A percentile compares a stretch with the other conserved stretches of the same genome.
Evolutionary conservation across 2,797 vertebrate species (phyloP).

Genomic region (Coregonus ussuriensis): DNA sequence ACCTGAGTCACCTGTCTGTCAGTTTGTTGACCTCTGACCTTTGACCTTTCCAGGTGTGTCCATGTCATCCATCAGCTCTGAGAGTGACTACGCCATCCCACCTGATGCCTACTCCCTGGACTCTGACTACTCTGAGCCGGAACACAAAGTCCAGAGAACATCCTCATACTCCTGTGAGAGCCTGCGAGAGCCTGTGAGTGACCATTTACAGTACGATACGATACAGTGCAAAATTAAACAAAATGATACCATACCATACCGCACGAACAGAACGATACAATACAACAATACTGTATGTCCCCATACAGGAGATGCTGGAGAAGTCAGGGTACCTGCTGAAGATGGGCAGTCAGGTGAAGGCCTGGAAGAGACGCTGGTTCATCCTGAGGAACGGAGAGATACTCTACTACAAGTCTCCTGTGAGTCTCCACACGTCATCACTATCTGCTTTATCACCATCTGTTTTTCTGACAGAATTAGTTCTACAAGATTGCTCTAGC

Average conservation of each 20-base stretch:
- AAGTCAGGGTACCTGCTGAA: slow-evolving; percentile 96
- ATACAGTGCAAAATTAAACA: background rate
- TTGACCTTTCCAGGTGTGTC: slow-evolving; percentile 80
- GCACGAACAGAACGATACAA: background rate
- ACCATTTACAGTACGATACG: background rate
- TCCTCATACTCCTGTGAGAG: slow-evolving; percentile 89
- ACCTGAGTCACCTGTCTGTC: background rate
- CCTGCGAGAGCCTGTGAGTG: slow-evolving; percentile 74
- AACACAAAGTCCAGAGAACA: slow-evolving; percentile 92
- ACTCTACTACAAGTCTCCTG: slow-evolving; percentile 94
- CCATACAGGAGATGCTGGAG: slow-evolving; percentile 85
- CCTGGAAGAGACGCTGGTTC: slow-evolving; percentile 96
- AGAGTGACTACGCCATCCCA: slow-evolving; percentile 95
- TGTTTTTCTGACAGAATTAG: too few relatives aligned
- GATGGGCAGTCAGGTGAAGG: slow-evolving; percentile 91
- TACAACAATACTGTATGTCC: background rate
- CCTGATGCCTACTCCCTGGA: slow-evolving; percentile 92
- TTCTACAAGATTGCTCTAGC: background rate
- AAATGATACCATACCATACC: too few relatives aligned
- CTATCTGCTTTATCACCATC: too few relatives aligned
- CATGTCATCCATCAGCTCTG: slow-evolving; percentile 93
- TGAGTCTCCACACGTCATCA: slow-evolving; percentile 68
- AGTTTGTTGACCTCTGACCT: background rate
- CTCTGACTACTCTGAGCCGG: slow-evolving; percentile 93
- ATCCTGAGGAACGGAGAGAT: slow-evolving; percentile 92